Evolutionary conservation across 2,797 vertebrate genomes (phyloP), one percentile per base, ranked within the genome.

Genomic region (Otolemur crassicaudatus): DNA sequence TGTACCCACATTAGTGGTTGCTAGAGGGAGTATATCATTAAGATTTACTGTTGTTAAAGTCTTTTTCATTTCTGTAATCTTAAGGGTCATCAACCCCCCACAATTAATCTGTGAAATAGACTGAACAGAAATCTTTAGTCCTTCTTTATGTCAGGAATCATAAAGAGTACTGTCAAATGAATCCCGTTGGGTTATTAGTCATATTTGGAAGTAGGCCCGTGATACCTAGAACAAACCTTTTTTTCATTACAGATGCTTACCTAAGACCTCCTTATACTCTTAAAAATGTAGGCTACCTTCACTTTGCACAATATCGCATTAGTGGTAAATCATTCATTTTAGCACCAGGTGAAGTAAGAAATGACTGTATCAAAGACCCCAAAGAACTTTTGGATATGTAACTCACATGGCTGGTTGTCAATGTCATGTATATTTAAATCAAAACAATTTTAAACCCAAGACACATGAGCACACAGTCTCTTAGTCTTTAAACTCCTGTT

Each of bases 271-370:
- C 37, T 56, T 27, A 37, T 0, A 31, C 1, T 5, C 17, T 85
- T 67, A 76, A 53, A 95, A 67, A 60, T 81, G 14, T 0, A 53
- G 19, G 2, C 27, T 60, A 83, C 5, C 1, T 3, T 40, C 16
- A 29, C 4, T 76, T 46, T 67, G 17, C 5, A 65, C 0, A 56
- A 3, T 4, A 61, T 1, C 7, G 0, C 27, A 3, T 69, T 69
- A 70, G 56, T 12, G 2, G 60, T 90, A 88, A 61, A 5, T 25
- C 40, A 69, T 22, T 43, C 31, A 72, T 46, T n/a, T 49, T 31
- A 90, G 6, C 87, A 37, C 31, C 1, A 7, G 23, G 25, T 5
- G 53, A 65, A 88, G 2, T 34, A 82, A 86, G 22, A 31, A 34
- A 40, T 56, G 7, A 3, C 34, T 73, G 1, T 2, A 34, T 8